phyloP scores from a whole-genome alignment of 1,140 invertebrate genomes.

The Dendroctonus valens region DNA sequence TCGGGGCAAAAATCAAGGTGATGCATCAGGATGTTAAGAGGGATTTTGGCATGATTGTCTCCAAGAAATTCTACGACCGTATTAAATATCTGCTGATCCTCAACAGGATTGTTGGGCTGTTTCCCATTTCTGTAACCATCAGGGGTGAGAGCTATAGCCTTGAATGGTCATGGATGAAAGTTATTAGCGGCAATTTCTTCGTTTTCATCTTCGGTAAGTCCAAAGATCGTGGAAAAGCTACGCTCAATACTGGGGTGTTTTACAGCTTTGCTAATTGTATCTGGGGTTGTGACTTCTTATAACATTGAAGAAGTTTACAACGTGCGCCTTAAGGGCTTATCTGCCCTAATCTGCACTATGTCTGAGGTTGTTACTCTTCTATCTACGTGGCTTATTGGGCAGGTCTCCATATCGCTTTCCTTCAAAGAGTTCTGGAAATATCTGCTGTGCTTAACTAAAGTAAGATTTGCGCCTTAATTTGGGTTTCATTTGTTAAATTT shows the following conservation, averaged over 20 bases:
- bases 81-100: slow-evolving; percentile 19
- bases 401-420: slow-evolving; percentile 6
- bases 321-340: slow-evolving; percentile 8
- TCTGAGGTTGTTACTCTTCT: slow-evolving; percentile 14
- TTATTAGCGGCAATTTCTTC: slow-evolving; percentile 14
- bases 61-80: slow-evolving; percentile 17
- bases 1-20: slow-evolving; percentile 10
- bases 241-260: not conserved
- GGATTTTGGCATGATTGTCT: slow-evolving; percentile 8
- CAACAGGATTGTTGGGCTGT: slow-evolving; percentile 16
- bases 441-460: slow-evolving; percentile 9
- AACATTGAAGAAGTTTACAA: slow-evolving; percentile 20
- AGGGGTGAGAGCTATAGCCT: slow-evolving; percentile 7
- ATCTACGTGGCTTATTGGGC: slow-evolving; percentile 21
- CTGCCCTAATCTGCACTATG: slow-evolving; percentile 11
- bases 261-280: slow-evolving; percentile 13
- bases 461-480: not conserved
- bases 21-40: slow-evolving; percentile 4
- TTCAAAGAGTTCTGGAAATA: slow-evolving; percentile 27
- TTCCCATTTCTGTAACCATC: slow-evolving; percentile 18
- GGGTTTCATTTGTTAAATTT: not conserved
- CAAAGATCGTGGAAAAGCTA: not conserved
- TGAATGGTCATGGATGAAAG: slow-evolving; percentile 23
- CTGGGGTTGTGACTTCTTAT: slow-evolving; percentile 9
- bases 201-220: slow-evolving; percentile 11